Conservation (phyloP, 2,888 invertebrate species). For the Drosophila prolongata region DNA sequence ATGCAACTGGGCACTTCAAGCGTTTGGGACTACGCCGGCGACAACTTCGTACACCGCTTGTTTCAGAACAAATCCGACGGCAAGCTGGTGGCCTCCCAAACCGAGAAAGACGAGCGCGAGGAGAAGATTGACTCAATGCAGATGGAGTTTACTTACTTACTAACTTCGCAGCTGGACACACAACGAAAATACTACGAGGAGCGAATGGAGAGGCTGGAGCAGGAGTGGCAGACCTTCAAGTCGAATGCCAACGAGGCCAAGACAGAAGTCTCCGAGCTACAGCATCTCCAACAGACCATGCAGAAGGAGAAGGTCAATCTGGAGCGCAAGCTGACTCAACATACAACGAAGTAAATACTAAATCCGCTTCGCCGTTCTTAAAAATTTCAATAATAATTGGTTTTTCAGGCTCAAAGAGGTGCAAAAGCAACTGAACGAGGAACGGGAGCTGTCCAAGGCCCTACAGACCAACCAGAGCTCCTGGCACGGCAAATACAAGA, state of each 20-base stretch:
- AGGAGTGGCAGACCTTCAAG: conserved; percentile 87
- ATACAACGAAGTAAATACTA: conserved; percentile 86
- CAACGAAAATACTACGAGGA: conserved; percentile 97
- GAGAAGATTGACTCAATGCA: conserved; percentile 98
- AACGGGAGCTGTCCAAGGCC: conserved; percentile 92
- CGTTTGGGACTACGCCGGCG: conserved; percentile 99
- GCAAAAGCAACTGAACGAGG: conserved; percentile 91
- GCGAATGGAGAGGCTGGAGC: conserved; percentile 87
- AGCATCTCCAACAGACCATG: conserved; percentile 86
- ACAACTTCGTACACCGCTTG: conserved; percentile 95
- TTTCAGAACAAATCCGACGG: conserved; percentile 98
- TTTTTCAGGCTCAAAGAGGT: conserved; percentile 87
- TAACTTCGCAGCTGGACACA: conserved; percentile 97
- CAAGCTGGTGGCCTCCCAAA: conserved; percentile 93
- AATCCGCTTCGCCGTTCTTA: not conserved
- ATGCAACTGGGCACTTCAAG: conserved; percentile 97
- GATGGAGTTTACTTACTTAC: conserved; percentile 97
- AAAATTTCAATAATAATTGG: not conserved
- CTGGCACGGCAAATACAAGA: conserved; percentile 88
- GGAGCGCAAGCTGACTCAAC: conserved; percentile 89
- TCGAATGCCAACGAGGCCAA: conserved; percentile 85
- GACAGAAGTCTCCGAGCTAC: conserved; percentile 84
- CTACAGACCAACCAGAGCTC: conserved; percentile 90
- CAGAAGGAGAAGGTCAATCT: conserved; percentile 88
- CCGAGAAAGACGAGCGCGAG: conserved; percentile 87